These are phyloP conservation scores for Periophthalmus magnuspinnatus DNA, from an alignment of 2,797 vertebrate genomes.

Conservation along the genomic window DNA sequence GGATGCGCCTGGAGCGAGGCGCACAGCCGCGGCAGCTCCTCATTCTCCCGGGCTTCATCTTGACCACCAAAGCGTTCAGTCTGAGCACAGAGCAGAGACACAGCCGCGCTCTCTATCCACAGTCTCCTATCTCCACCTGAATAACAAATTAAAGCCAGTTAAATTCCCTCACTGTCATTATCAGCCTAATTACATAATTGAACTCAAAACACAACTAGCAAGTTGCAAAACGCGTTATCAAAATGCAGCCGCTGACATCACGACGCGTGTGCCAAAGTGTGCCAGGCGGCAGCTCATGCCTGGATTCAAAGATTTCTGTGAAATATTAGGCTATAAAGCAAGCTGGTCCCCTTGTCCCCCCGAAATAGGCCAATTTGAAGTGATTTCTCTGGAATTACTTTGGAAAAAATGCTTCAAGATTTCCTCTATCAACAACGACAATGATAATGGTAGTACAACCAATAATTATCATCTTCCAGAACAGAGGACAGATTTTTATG, in stretches of 20 bases:
- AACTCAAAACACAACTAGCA: conserved; percentile 62
- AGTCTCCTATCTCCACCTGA: conserved; percentile 66
- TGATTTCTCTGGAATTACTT: conserved; percentile 83
- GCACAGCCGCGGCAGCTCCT: conserved; percentile 47
- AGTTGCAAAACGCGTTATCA: conserved; percentile 60
- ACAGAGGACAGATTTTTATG: conserved; percentile 81
- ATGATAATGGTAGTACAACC: conserved; percentile 83
- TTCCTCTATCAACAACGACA: conserved; percentile 81
- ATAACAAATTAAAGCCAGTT: conserved; percentile 69
- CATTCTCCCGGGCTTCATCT: conserved; percentile 48
- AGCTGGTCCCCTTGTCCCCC: conserved; percentile 67
- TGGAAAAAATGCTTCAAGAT: conserved; percentile 76
- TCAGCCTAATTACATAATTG: conserved; percentile 72
- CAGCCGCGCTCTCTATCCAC: conserved; percentile 50
- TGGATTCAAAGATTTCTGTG: conserved; percentile 77
- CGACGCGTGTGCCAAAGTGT: conserved; percentile 62
- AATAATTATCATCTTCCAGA: conserved; percentile 84
- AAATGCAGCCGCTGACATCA: conserved; percentile 64
- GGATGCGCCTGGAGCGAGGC: conserved; percentile 32
- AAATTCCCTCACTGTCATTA: conserved; percentile 72
- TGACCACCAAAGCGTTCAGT: conserved; percentile 50
- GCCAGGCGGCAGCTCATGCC: conserved; percentile 64
- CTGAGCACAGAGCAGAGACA: conserved; percentile 49
- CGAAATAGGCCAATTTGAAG: conserved; percentile 82
- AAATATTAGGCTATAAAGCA: conserved; percentile 77